A percentile compares a stretch with the other conserved stretches of the same genome.
These are phyloP conservation scores for Larimichthys crocea DNA, from an alignment of 2,113 vertebrate species.

Conservation along the genomic window DNA sequence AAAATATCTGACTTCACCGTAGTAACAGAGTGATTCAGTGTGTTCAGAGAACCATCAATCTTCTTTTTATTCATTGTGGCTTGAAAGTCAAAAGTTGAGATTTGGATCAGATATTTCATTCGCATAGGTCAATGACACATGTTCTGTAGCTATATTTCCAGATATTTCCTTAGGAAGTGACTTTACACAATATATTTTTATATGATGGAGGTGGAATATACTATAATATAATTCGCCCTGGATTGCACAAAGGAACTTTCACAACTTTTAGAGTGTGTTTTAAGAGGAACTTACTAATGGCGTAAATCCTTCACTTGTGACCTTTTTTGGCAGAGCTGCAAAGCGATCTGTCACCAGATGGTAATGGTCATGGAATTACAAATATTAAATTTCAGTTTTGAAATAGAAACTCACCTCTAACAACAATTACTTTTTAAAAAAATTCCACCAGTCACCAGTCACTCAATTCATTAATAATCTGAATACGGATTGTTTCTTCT, in stretches of 20 bases:
- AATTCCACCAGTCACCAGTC: neutral
- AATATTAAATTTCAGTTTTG: slow-evolving; percentile 16
- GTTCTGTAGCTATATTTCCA: neutral
- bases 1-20: slow-evolving; percentile 54
- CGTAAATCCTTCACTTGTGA: neutral
- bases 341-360: slow-evolving; percentile 2
- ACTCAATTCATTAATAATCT: neutral
- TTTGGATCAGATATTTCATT: neutral
- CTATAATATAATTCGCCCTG: neutral
- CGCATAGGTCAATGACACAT: neutral
- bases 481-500: neutral
- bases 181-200: neutral
- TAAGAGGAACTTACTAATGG: neutral
- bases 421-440: neutral
- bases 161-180: neutral
- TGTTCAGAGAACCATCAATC: neutral
- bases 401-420: neutral
- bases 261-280: neutral
- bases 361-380: slow-evolving; percentile 1
- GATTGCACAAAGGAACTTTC: neutral
- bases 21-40: slow-evolving; percentile 34
- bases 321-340: neutral
- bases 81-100: neutral
- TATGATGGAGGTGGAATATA: neutral
- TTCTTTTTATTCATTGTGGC: neutral